Evolutionary conservation across 1,140 invertebrate species (phyloP).

Genomic region (Cyclargus thomasi): DNA sequence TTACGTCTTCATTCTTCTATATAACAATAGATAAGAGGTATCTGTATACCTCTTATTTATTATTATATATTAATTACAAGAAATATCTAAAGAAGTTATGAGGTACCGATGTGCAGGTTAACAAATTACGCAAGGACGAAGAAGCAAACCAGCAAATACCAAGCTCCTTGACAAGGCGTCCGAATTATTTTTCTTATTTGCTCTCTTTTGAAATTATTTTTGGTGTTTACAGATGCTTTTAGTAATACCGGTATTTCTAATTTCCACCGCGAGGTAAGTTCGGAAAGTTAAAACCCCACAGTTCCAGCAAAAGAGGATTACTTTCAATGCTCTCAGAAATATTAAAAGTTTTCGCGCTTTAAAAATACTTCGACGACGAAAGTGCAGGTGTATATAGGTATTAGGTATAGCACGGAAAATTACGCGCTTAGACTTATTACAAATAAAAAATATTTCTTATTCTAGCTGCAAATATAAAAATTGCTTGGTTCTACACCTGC

Average conservation of each 20-base stretch:
- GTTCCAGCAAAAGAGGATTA: not conserved
- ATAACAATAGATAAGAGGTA: too few species aligned
- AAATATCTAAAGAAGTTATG: too few species aligned
- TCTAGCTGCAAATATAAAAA: not conserved
- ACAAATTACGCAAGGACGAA: too few species aligned
- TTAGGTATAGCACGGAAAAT: not conserved
- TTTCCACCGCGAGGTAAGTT: not conserved
- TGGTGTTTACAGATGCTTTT: not conserved
- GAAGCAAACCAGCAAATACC: too few species aligned
- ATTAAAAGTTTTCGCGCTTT: slow-evolving; percentile 1
- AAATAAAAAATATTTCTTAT: not conserved
- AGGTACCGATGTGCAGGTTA: too few species aligned
- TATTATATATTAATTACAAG: too few species aligned
- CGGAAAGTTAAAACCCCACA: not conserved
- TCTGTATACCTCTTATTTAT: too few species aligned
- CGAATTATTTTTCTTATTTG: not conserved
- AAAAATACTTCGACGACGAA: not conserved
- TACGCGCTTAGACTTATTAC: not conserved
- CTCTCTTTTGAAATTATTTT: not conserved
- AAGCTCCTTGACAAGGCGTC: too few species aligned
- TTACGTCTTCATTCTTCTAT: too few species aligned
- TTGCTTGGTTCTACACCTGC: not conserved
- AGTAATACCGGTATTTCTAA: not conserved
- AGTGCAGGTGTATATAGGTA: not conserved
- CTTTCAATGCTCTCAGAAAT: not conserved